Percentiles rank a stretch among this genome's conserved stretches.
phyloP scores from a whole-genome alignment of 2,888 invertebrate species.

The Nomada flava region DNA sequence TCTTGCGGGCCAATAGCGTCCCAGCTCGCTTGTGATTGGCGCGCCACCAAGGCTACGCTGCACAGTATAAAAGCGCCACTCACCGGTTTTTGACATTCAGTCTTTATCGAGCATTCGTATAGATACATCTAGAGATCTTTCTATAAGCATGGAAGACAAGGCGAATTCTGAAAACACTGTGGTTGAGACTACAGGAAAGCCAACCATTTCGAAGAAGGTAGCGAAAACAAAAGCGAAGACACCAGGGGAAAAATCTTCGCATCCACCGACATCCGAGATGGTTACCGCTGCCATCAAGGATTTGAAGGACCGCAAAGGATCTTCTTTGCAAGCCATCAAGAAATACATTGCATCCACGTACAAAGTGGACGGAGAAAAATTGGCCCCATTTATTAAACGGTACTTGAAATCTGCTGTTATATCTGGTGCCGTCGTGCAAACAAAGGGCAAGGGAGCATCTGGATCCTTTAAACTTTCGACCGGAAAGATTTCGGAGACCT shows the following conservation, averaged over 20 bases:
- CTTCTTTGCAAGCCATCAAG: slow-evolving; percentile 87
- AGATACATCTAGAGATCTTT: neutral
- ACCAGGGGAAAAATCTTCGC: slow-evolving; percentile 81
- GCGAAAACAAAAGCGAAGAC: slow-evolving; percentile 57
- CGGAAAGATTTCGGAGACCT: slow-evolving; percentile 38
- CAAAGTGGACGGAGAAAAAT: slow-evolving; percentile 86
- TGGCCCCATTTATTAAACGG: slow-evolving; percentile 86
- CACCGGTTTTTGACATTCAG: too few species aligned
- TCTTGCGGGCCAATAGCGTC: too few species aligned
- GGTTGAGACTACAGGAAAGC: slow-evolving; percentile 24
- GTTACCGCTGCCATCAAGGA: slow-evolving; percentile 86
- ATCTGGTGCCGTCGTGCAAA: slow-evolving; percentile 85
- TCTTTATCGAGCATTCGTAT: too few species aligned
- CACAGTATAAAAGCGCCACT: too few species aligned
- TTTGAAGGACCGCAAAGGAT: slow-evolving; percentile 86
- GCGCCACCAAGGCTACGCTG: too few species aligned
- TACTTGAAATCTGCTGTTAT: slow-evolving; percentile 86
- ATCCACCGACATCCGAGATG: slow-evolving; percentile 86
- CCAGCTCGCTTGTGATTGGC: too few species aligned
- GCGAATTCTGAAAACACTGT: slow-evolving; percentile 21
- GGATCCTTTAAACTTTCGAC: slow-evolving; percentile 84
- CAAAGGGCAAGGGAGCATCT: slow-evolving; percentile 86
- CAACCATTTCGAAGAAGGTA: slow-evolving; percentile 53
- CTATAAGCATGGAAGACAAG: slow-evolving; percentile 34
- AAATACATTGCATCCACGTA: slow-evolving; percentile 87